These are phyloP conservation scores for Taxidea taxus DNA, from an alignment of 2,113 vertebrate species.

Conservation along the genomic window DNA sequence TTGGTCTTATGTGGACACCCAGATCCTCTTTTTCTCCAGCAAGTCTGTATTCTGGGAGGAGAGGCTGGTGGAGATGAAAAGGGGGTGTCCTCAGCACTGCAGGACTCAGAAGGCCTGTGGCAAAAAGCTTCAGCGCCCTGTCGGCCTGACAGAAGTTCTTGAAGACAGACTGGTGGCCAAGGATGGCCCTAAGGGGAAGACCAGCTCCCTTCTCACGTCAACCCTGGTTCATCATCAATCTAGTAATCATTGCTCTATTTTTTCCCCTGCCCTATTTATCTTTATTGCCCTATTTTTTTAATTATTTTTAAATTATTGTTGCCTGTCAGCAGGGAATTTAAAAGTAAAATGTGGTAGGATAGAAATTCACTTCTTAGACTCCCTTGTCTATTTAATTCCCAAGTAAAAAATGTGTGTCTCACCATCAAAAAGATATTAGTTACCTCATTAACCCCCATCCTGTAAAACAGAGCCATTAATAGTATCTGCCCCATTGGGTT, in stretches of 20 bases:
- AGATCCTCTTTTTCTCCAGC: background rate
- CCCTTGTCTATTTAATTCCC: background rate
- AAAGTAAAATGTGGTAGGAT: conserved; percentile 29
- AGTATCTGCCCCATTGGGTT: background rate
- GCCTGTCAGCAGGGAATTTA: conserved; percentile 26
- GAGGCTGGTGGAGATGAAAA: background rate
- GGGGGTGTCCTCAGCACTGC: fast-evolving
- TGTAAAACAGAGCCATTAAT: background rate
- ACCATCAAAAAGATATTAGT: background rate
- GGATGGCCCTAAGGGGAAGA: fast-evolving
- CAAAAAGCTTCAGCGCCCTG: fast-evolving
- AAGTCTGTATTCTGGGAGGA: background rate
- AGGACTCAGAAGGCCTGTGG: background rate
- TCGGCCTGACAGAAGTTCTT: background rate
- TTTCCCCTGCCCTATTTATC: conserved; percentile 33
- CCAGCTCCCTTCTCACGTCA: fast-evolving
- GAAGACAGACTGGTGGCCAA: fast-evolving
- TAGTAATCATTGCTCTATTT: background rate
- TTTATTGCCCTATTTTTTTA: conserved; percentile 27
- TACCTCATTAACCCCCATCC: conserved; percentile 22
- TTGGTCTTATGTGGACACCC: background rate
- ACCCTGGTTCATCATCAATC: background rate
- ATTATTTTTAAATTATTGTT: conserved; percentile 55
- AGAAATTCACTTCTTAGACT: background rate
- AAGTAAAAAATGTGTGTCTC: background rate